phyloP scores from a whole-genome alignment of 1,140 invertebrate genomes.

The Formica selysi region DNA sequence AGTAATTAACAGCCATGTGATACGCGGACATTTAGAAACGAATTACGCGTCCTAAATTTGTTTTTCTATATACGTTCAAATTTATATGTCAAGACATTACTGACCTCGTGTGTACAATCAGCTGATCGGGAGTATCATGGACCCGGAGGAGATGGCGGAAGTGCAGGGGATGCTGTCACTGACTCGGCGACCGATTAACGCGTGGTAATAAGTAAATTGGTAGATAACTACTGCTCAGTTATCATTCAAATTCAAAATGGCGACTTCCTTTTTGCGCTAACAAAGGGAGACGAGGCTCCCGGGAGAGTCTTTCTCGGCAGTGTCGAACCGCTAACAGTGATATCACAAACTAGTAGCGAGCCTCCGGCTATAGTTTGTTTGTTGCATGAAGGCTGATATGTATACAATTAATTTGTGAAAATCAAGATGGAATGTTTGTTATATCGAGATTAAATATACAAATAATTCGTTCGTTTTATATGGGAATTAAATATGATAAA shows the following conservation, averaged over 20 bases:
- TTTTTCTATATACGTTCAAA: too few relatives aligned
- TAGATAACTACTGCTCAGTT: constrained; percentile 75
- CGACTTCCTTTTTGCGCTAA: constrained; percentile 73
- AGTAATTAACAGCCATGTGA: too few relatives aligned
- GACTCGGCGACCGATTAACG: constrained; percentile 70
- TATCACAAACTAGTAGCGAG: constrained; percentile 16
- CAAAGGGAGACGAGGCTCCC: constrained; percentile 55
- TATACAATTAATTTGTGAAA: background rate
- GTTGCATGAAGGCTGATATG: background rate
- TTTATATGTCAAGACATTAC: too few relatives aligned
- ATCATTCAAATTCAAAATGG: constrained; percentile 76
- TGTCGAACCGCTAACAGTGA: constrained; percentile 57
- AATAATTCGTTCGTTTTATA: background rate
- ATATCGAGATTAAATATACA: background rate
- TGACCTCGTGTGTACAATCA: background rate
- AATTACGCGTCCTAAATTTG: too few relatives aligned
- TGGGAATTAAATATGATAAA: background rate
- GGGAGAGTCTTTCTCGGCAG: constrained; percentile 58
- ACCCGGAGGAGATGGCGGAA: background rate
- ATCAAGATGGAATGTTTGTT: background rate
- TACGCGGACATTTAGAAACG: too few relatives aligned
- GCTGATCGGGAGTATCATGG: background rate
- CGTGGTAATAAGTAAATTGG: constrained; percentile 78
- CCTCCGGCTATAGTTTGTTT: background rate
- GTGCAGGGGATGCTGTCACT: constrained; percentile 45